A percentile compares a stretch with the other conserved stretches of the same genome.
phyloP scores from a whole-genome alignment of 2,797 vertebrate species.

The Oryzias dopingdopingensis region DNA sequence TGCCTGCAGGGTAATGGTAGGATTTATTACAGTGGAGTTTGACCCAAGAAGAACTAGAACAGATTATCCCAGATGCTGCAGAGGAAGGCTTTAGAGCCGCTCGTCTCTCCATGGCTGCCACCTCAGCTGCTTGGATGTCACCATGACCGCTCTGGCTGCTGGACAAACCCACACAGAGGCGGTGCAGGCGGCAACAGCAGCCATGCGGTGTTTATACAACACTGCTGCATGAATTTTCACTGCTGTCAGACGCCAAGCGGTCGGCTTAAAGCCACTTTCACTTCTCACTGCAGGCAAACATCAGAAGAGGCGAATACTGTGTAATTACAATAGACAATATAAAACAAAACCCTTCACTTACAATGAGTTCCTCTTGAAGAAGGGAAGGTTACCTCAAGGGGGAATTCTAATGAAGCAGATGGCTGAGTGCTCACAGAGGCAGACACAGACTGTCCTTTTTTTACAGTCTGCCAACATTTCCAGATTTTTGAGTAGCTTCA shows the following conservation, averaged over 20 bases:
- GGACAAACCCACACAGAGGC: conserved; percentile 28
- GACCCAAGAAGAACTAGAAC: conserved; percentile 74
- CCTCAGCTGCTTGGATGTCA: conserved; percentile 42
- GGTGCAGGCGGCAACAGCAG: conserved; percentile 5
- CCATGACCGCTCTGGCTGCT: conserved; percentile 39
- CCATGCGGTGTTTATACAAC: conserved; percentile 7
- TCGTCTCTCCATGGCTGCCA: conserved; percentile 42
- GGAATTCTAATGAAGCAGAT: conserved; percentile 84
- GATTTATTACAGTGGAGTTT: conserved; percentile 78
- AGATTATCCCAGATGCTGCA: conserved; percentile 75
- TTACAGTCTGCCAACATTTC: conserved; percentile 69
- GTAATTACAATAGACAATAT: conserved; percentile 80
- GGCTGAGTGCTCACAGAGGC: conserved; percentile 75
- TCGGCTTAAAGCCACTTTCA: conserved; percentile 29
- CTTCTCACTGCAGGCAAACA: conserved; percentile 51
- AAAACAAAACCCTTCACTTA: conserved; percentile 80
- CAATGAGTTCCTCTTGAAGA: conserved; percentile 69
- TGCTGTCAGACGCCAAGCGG: conserved; percentile 14
- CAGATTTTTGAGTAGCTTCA: conserved; percentile 63
- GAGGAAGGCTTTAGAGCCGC: conserved; percentile 61
- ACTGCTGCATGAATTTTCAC: conserved; percentile 3
- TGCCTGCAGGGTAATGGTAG: conserved; percentile 57
- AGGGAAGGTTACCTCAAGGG: conserved; percentile 82
- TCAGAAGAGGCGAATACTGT: conserved; percentile 69
- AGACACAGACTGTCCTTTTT: conserved; percentile 69